Evolutionary conservation across 2,888 invertebrate species (phyloP).

Genomic region (Plagodis pulveraria): DNA sequence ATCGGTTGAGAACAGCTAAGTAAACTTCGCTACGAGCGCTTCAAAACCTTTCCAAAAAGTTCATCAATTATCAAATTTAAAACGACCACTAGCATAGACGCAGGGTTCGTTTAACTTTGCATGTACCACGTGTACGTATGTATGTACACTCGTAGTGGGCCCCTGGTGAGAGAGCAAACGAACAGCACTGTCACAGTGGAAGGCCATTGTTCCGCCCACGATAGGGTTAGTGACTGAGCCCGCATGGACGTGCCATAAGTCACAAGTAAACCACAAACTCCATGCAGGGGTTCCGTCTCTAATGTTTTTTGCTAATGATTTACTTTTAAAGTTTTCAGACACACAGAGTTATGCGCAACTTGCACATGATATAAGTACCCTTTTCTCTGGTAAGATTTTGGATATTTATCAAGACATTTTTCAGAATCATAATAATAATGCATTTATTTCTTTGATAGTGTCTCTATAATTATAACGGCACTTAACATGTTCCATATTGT

Average conservation of each 20-base stretch:
- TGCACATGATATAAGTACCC: no score
- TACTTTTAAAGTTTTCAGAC: not conserved
- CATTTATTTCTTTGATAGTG: no score
- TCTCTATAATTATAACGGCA: no score
- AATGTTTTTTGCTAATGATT: slow-evolving; percentile 3
- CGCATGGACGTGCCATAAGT: slow-evolving; percentile 19
- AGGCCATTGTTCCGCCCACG: slow-evolving; percentile 34
- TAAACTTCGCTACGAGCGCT: no score
- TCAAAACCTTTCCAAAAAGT: no score
- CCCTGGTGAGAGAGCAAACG: slow-evolving; percentile 52
- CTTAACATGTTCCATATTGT: no score
- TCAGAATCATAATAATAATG: no score
- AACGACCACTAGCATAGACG: no score
- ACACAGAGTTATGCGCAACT: not conserved
- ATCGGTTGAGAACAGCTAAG: no score
- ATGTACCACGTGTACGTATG: slow-evolving; percentile 2
- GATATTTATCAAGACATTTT: no score
- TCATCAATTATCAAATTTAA: no score
- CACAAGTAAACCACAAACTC: slow-evolving; percentile 6
- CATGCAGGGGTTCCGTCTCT: slow-evolving; percentile 1
- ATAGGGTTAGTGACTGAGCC: slow-evolving; percentile 18
- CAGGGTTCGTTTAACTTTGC: not conserved
- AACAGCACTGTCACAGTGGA: slow-evolving; percentile 41
- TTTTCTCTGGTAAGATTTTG: no score
- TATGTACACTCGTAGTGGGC: not conserved